Evolutionary conservation across 2,113 vertebrate genomes (phyloP), one percentile per base, ranked within the genome.

Genomic region (Butastur rufipennis): DNA sequence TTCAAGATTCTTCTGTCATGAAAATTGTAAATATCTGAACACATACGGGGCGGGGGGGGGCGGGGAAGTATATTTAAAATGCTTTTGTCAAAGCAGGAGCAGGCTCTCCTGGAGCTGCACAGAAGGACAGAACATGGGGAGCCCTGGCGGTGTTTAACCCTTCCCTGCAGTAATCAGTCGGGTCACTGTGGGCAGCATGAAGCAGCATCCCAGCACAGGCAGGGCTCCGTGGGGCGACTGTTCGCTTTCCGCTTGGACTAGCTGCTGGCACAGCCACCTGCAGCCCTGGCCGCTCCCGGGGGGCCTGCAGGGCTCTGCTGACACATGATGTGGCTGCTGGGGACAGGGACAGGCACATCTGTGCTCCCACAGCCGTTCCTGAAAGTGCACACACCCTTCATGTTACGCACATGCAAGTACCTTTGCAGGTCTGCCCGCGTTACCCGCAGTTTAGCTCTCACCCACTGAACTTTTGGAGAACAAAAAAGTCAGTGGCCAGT

Each of bases 201-300:
- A 62, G 77, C 29, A 15, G 4, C 11, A 34, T 52, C 68, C 38
- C 47, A 48, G 42, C 73, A 67, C 0, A 2, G 47, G 40, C 42
- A 32, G 5, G 31, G 47, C 34, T 71, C 38, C 1, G 0, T 32
- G n/a, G 38, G n/a, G 17, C 0, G 0, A 45, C 13, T 7, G 11
- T 26, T 56, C 0, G 0, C 58, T 38, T 59, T 27, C n/a, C 48
- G 4, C 40, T 15, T 34, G 68, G 36, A 36, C 2, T 20, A 36
- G 45, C 50, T 43, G 53, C 63, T 52, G 82, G 81, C 73, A 70
- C 40, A 53, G 61, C 36, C 55, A 26, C 5, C 1, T 0, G 0
- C 25, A 25, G 11, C 27, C n/a, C 38, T 9, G 4, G 50, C 23
- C 27, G 48, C 65, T 17, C 45, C 31, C 7, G 0, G 0, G 0